These are phyloP conservation scores for Syngnathoides biaculeatus DNA, from an alignment of 2,113 vertebrate species.

Conservation along the genomic window DNA sequence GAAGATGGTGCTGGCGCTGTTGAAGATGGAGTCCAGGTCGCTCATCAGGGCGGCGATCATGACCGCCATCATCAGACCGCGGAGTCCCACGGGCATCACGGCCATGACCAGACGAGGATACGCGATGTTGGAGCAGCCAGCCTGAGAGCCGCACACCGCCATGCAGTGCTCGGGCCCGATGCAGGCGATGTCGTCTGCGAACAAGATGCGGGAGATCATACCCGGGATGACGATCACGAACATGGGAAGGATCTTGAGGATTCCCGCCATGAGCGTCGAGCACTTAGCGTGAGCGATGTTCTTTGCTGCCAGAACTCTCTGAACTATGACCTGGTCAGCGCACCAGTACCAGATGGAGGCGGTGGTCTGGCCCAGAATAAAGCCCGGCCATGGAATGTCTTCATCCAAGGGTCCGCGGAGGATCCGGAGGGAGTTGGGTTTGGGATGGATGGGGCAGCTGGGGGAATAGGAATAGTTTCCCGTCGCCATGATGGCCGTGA, in stretches of 20 bases:
- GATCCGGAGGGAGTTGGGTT: constrained; percentile 84
- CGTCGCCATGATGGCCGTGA: constrained; percentile 81
- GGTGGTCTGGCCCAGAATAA: constrained; percentile 92
- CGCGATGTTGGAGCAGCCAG: constrained; percentile 96
- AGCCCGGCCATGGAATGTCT: constrained; percentile 96
- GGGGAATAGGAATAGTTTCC: constrained; percentile 86
- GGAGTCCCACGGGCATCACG: constrained; percentile 90
- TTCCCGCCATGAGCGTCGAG: constrained; percentile 93
- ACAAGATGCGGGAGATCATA: constrained; percentile 96
- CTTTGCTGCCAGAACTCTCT: constrained; percentile 93
- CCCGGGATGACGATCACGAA: constrained; percentile 97
- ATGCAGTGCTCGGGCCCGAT: constrained; percentile 96
- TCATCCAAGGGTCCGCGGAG: constrained; percentile 89
- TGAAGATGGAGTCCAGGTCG: constrained; percentile 97
- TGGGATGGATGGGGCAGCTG: constrained; percentile 85
- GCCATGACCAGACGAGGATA: constrained; percentile 95
- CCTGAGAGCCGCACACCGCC: constrained; percentile 90
- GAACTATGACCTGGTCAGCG: constrained; percentile 97
- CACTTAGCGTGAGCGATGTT: constrained; percentile 93
- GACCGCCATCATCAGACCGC: constrained; percentile 98
- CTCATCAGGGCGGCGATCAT: constrained; percentile 99
- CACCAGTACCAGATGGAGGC: constrained; percentile 99
- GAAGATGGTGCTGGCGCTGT: constrained; percentile 97
- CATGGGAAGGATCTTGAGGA: constrained; percentile 95
- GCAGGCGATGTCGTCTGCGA: constrained; percentile 87